These are phyloP conservation scores for Actias luna DNA, from an alignment of 2,888 invertebrate species.

Conservation along the genomic window DNA sequence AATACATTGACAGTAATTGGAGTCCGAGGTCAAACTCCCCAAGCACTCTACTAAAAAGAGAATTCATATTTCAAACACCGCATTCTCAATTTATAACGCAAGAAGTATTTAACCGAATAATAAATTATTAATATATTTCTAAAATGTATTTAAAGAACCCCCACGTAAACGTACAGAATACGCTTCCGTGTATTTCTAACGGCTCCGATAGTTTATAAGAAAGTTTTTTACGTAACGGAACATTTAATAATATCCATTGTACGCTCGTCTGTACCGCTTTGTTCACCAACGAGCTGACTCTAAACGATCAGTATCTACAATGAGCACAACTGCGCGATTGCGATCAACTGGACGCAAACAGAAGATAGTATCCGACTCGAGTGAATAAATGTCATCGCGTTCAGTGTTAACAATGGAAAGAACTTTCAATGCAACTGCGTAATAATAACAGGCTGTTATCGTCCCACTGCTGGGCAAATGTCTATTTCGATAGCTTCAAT, in stretches of 20 bases:
- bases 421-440: not conserved
- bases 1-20: too few relatives aligned
- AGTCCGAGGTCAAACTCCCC: too few relatives aligned
- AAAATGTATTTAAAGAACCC: not conserved
- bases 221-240: conserved; percentile 4
- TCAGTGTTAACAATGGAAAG: not conserved
- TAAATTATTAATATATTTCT: too few relatives aligned
- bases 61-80: too few relatives aligned
- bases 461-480: too few relatives aligned
- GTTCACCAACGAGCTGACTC: not conserved
- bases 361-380: not conserved
- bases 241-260: conserved; percentile 8
- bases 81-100: too few relatives aligned
- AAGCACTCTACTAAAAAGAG: too few relatives aligned
- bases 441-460: not conserved
- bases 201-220: not conserved
- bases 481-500: too few relatives aligned
- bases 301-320: conserved; percentile 1
- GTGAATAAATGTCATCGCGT: not conserved
- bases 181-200: not conserved
- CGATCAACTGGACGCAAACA: not conserved
- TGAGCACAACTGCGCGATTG: not conserved
- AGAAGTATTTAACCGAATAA: too few relatives aligned
- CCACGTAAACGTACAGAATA: not conserved
- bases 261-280: conserved; percentile 3